phyloP scores from a whole-genome alignment of 2,888 invertebrate genomes.

The Himalopsyche japonica region DNA sequence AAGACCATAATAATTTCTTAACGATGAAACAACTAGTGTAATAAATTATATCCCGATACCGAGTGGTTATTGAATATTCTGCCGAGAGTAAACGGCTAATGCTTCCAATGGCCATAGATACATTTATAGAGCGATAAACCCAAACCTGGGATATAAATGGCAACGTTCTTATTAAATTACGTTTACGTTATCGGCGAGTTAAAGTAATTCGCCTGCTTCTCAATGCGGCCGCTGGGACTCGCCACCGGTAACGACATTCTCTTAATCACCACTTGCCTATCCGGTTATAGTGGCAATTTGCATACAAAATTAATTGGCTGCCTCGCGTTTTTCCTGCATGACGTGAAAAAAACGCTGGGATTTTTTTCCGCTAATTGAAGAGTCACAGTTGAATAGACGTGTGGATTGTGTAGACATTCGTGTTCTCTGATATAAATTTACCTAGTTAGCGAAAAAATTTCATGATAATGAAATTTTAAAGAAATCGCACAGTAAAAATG shows the following conservation, averaged over 20 bases:
- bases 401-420: not conserved
- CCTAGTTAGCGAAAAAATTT: not conserved
- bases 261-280: slow-evolving; percentile 27
- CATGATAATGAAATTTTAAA: too few relatives aligned
- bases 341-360: not conserved
- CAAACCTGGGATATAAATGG: not conserved
- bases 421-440: not conserved
- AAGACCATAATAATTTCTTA: too few relatives aligned
- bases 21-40: too few relatives aligned
- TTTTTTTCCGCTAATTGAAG: not conserved
- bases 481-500: too few relatives aligned
- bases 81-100: too few relatives aligned
- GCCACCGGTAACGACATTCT: slow-evolving; percentile 13
- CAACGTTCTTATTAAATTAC: slow-evolving; percentile 5
- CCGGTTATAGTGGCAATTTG: slow-evolving; percentile 26
- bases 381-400: not conserved
- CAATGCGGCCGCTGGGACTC: slow-evolving; percentile 5
- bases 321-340: not conserved
- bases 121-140: not conserved
- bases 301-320: slow-evolving; percentile 31
- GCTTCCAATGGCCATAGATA: not conserved
- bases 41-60: too few relatives aligned
- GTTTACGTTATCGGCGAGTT: slow-evolving; percentile 2
- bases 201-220: not conserved
- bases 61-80: too few relatives aligned